These are phyloP conservation scores for Himantopus leucocephalus DNA, from an alignment of 2,113 vertebrate species.

Conservation along the genomic window DNA sequence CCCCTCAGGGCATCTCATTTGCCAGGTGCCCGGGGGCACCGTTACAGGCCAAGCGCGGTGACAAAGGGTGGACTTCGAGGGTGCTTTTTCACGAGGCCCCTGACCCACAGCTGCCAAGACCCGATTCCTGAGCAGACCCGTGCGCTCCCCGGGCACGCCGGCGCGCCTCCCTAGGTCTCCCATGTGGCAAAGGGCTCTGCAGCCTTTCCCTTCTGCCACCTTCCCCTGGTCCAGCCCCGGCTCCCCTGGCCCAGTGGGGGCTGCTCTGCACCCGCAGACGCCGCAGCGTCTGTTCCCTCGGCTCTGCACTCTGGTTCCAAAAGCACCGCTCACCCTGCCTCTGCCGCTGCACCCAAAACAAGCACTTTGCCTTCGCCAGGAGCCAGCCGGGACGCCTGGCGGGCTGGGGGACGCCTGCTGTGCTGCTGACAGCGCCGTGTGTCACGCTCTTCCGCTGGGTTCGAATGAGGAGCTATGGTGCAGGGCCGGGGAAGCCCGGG, in stretches of 20 bases:
- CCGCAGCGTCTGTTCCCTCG: fast-evolving
- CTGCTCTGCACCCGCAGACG: too few species aligned
- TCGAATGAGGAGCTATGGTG: fast-evolving
- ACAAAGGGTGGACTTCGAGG: background rate
- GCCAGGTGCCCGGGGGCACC: too few species aligned
- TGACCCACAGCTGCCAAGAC: background rate
- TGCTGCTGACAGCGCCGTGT: fast-evolving
- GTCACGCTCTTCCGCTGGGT: fast-evolving
- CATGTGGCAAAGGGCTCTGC: fast-evolving
- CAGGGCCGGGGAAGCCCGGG: background rate
- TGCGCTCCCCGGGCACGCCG: fast-evolving
- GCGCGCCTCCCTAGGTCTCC: background rate
- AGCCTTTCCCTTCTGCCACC: fast-evolving
- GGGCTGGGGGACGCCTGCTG: background rate
- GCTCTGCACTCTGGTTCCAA: fast-evolving
- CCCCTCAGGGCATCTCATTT: fast-evolving
- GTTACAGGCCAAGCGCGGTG: fast-evolving
- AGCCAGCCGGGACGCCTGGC: fast-evolving
- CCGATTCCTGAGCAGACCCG: background rate
- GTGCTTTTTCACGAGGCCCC: background rate
- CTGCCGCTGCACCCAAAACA: fast-evolving
- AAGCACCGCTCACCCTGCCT: fast-evolving
- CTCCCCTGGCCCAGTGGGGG: fast-evolving
- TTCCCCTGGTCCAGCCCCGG: fast-evolving
- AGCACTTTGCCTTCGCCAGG: fast-evolving